Percentiles rank a stretch among this genome's conserved stretches.
Conservation (phyloP, 2,797 vertebrate genomes). For the Psittacula derbiana region DNA sequence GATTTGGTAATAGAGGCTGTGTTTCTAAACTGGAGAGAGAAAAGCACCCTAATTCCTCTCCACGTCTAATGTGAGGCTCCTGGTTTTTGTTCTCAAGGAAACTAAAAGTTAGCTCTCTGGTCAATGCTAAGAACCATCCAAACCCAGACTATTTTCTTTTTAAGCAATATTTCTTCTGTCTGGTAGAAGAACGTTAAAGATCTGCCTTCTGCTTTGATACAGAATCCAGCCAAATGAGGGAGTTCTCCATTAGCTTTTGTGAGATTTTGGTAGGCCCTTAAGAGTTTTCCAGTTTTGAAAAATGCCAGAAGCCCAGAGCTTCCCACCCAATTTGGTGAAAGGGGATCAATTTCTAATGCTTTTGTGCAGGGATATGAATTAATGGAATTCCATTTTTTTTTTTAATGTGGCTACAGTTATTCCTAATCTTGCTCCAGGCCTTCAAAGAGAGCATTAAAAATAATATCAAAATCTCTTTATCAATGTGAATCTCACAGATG, state of each 20-base stretch:
- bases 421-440: background rate
- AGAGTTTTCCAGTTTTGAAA: background rate
- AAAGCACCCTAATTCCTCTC: background rate
- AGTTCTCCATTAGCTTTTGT: background rate
- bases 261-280: background rate
- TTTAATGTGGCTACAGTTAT: background rate
- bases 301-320: background rate
- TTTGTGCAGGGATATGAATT: background rate
- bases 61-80: background rate
- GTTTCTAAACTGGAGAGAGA: background rate
- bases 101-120: background rate
- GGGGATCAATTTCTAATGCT: background rate
- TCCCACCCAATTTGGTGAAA: background rate
- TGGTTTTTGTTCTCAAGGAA: background rate
- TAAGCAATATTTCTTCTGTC: background rate
- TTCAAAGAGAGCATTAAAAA: background rate
- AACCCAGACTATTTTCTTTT: background rate
- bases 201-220: background rate
- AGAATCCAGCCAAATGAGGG: background rate
- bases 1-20: background rate
- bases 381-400: background rate
- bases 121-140: background rate
- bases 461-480: background rate
- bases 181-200: background rate
- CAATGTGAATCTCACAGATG: background rate